phyloP scores from a whole-genome alignment of 2,113 vertebrate genomes.

The Boulengeromyrus knoepffleri region DNA sequence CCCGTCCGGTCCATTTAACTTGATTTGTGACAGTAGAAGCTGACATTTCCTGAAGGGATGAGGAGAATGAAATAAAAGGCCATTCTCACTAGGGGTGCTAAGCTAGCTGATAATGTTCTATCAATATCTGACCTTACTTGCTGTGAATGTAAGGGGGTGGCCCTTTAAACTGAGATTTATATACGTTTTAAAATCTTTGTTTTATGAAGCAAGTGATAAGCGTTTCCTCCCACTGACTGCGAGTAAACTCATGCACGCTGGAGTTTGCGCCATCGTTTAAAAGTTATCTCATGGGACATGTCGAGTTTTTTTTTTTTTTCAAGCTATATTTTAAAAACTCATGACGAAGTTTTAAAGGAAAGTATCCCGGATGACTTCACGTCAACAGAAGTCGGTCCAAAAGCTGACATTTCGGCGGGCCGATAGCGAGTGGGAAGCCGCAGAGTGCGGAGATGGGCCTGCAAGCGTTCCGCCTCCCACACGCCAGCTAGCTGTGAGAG shows the following conservation, averaged over 20 bases:
- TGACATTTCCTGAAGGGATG: not conserved
- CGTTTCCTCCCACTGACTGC: not conserved
- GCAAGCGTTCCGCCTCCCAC: constrained; percentile 54
- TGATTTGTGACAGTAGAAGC: not conserved
- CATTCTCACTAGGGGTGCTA: not conserved
- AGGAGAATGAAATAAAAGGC: not conserved
- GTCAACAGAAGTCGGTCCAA: constrained; percentile 45
- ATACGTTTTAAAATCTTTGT: not conserved
- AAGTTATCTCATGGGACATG: not conserved
- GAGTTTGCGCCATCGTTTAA: not conserved
- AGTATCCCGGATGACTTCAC: not conserved
- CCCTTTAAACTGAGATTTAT: not conserved
- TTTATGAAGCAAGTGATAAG: not conserved
- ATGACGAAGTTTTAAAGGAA: not conserved
- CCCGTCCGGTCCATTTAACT: not conserved
- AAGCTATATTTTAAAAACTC: not conserved
- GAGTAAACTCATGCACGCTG: not conserved
- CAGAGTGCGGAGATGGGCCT: constrained; percentile 58
- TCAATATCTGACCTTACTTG: not conserved
- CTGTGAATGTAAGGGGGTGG: not conserved
- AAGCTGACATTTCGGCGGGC: constrained; percentile 55
- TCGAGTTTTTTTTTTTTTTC: not conserved
- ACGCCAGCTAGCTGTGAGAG: constrained; percentile 38
- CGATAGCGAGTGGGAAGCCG: constrained; percentile 30
- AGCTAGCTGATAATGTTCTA: not conserved